Conservation (phyloP, 1,140 invertebrate genomes). For the Neocloeon triangulifer region DNA sequence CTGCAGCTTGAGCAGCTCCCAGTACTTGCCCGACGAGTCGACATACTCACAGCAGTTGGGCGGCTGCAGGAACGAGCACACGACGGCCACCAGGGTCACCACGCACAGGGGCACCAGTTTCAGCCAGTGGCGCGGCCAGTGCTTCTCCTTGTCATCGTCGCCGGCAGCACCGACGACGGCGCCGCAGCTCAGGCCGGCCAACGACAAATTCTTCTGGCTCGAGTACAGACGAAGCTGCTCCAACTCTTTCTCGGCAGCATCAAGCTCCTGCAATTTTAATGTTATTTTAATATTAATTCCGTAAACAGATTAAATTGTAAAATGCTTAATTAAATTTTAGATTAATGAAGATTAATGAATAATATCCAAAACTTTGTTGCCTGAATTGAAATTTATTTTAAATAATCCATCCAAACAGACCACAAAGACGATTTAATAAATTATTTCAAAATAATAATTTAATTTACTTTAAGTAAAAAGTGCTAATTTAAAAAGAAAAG, state of each 20-base stretch:
- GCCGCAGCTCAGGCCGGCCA: no score
- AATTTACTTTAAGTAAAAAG: no score
- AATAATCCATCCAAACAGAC: no score
- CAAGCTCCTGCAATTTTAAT: no score
- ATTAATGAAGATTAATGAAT: no score
- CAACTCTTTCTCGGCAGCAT: slow-evolving; percentile 8
- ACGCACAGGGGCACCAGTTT: slow-evolving; percentile 57
- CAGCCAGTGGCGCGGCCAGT: slow-evolving; percentile 52
- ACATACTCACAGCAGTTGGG: slow-evolving; percentile 64
- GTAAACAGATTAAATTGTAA: no score
- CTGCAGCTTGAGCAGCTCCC: slow-evolving; percentile 57
- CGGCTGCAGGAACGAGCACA: slow-evolving; percentile 58
- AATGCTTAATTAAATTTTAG: no score
- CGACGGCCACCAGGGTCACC: slow-evolving; percentile 53
- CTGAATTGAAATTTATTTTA: no score
- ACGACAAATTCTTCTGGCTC: slow-evolving; percentile 14
- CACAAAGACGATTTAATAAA: no score
- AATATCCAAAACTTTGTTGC: no score
- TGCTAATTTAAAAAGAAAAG: no score
- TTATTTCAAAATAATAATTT: slow-evolving; percentile 10
- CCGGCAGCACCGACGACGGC: slow-evolving; percentile 13
- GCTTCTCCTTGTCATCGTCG: slow-evolving; percentile 21
- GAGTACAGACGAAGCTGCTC: slow-evolving; percentile 9
- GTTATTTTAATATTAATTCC: no score
- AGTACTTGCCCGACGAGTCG: slow-evolving; percentile 61